Base-by-base conservation (phyloP, 2,113 vertebrate species). In the Cricetomys ansorgei region DNA sequence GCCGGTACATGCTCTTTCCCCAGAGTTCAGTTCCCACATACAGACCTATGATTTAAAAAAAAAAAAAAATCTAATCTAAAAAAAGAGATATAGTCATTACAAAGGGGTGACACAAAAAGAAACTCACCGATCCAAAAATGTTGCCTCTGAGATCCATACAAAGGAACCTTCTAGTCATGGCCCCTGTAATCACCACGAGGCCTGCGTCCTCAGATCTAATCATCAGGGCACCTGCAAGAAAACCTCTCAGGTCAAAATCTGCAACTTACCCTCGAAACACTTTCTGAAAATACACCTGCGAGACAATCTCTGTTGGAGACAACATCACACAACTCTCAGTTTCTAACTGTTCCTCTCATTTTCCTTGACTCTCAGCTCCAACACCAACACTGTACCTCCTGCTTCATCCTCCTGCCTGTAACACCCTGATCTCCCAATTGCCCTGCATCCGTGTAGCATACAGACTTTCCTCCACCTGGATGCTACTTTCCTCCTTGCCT, bases 111-210 rank as follows among this genome's bases (percentile, higher is more conserved):
- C 50, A 59, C 40, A 75, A 65, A 69, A 73, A 72, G 48, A 95
- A 95, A 99, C 99, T 99, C 97, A 99, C 99, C 9, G 98, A 99
- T 96, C 98, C 98, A 96, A 99, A 98, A 67, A 99, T 97, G 37
- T 98, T 97, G 97, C 99, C 99, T 34, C 94, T 95, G 5, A n/a
- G 57, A 90, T 99, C 98, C 99, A 99, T 98, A 4, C 99, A 99
- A 1, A 99, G 97, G 91, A 99, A 99, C 2, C 89, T 92, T 31
- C 98, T 98, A 27, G 98, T 99, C 97, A 99, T 99, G 94, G 99
- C 98, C 10, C 99, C 99, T 17, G 98, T 99, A 97, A 99, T 98
- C 92, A 98, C 98, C 81, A 99, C 99, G 10, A 98, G 98, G 93
- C 98, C 99, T 43, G 98, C 97, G 29, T 96, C 94, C 64, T 98